Evolutionary conservation across 2,113 vertebrate species (phyloP), one percentile per base, ranked within the genome.

Genomic region (Pachycephala philippinensis): DNA sequence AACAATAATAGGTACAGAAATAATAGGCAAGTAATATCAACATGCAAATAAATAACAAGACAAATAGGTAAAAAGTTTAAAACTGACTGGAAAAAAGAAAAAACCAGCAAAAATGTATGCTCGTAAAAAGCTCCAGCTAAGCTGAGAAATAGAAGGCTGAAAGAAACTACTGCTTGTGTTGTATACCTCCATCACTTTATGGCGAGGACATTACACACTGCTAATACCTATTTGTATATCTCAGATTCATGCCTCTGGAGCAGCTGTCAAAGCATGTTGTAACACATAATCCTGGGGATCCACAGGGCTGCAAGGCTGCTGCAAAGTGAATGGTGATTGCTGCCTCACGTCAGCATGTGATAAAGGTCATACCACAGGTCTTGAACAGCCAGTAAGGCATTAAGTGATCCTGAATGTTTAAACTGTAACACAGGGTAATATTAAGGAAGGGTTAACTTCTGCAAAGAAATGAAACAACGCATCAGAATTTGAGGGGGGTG

Each of bases 271-370:
- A 95, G 82, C 65, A 69, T 0, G 2, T 11, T 66, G 42, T 74
- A 54, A 83, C 78, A 89, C 77, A 69, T 56, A 87, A 90, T 87
- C 90, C 83, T 11, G 20, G 61, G 57, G 66, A 80, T 69, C 64
- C 91, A 70, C 0, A 0, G 37, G 50, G 52, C 57, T 85, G 84
- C 84, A 69, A 31, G 80, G 63, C 76, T 88, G 59, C 77, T 79
- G 72, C 81, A 89, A 56, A 87, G 81, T 66, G 57, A 95, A 66
- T 42, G 84, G 72, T 10, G 72, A 92, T 6, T 72, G 87, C 76
- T 81, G 72, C 84, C 81, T 77, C 72, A 86, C 0, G 0, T 39
- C n/a, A 90, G 23, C 5, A 0, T 33, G 59, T 24, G 63, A 83
- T 30, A 89, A 74, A 86, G 76, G 76, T 87, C 79, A 2, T 7